Conservation (phyloP, 1,140 invertebrate genomes). For the Limonius californicus region DNA sequence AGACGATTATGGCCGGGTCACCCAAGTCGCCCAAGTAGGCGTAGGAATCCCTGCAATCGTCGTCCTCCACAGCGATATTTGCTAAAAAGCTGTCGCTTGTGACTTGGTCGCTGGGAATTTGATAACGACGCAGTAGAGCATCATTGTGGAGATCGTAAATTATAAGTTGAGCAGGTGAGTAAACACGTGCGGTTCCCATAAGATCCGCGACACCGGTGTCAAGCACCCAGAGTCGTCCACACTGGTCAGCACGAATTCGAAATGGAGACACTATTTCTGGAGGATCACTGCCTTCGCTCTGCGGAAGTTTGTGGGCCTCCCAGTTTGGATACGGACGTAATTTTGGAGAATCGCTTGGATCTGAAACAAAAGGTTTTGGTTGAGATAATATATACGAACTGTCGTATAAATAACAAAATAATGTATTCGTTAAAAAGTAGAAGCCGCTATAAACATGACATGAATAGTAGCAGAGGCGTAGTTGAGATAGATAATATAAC, state of each 20-base stretch:
- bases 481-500: no score
- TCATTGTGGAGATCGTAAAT: constrained; percentile 73
- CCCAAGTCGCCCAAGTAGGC: constrained; percentile 65
- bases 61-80: constrained; percentile 70
- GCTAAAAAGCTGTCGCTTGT: constrained; percentile 69
- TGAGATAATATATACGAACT: no score
- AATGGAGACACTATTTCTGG: constrained; percentile 73
- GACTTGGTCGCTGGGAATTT: constrained; percentile 58
- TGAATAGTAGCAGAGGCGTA: no score
- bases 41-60: constrained; percentile 61
- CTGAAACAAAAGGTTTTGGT: no score
- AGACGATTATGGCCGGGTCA: constrained; percentile 62
- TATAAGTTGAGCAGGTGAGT: constrained; percentile 57
- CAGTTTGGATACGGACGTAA: constrained; percentile 74
- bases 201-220: constrained; percentile 67
- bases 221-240: constrained; percentile 70
- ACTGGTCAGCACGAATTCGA: constrained; percentile 66
- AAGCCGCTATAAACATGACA: no score
- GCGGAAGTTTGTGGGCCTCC: constrained; percentile 56
- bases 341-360: no score
- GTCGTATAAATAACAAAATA: no score
- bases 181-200: constrained; percentile 49
- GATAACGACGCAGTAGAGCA: constrained; percentile 58
- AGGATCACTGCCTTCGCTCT: constrained; percentile 41
- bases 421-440: no score